Evolutionary conservation across 2,113 vertebrate genomes (phyloP), one percentile per base, ranked within the genome.

Genomic region (Eurypyga helias): DNA sequence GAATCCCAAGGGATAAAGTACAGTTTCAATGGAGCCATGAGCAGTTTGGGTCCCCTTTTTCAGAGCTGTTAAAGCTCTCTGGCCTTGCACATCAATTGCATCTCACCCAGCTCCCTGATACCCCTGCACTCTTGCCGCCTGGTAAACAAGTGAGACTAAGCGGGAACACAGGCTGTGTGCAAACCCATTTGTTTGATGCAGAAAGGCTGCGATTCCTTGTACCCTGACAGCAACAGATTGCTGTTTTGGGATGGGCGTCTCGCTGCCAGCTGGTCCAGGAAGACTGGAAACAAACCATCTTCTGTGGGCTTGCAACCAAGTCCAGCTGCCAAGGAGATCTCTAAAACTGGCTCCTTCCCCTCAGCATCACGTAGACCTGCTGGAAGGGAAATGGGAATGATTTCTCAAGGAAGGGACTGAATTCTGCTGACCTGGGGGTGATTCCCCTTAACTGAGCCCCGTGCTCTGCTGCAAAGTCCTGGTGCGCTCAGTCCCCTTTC

Each of bases 211-310:
- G 13, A 34, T 49, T 72, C 69, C 60, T n/a, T 28, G 33, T 87
- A 31, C 48, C 87, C 90, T 46, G 76, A 82, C 70, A 73, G 95
- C 90, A 79, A 62, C 95, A 94, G 95, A 77, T 73, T 78, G 75
- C 23, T 62, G 83, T 38, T 31, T 52, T 58, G 86, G 92, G 92
- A 67, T 2, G 33, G 45, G 61, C 3, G 28, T 34, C 86, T 65
- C 1, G 0, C 62, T 82, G 83, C 90, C 90, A 85, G 80, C 87
- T 93, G 87, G 55, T 58, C 71, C 41, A 29, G 46, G 29, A 41
- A 90, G 51, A 18, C 61, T 61, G 46, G 93, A 85, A 91, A 89
- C 83, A 70, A 51, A 49, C 51, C 83, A 15, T 15, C 41, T 73
- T 17, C 70, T 5, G 6, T 11, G 49, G 87, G 85, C 82, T 87